Evolutionary conservation across 1,140 invertebrate species (phyloP).

Genomic region (Drosophila repletoides): DNA sequence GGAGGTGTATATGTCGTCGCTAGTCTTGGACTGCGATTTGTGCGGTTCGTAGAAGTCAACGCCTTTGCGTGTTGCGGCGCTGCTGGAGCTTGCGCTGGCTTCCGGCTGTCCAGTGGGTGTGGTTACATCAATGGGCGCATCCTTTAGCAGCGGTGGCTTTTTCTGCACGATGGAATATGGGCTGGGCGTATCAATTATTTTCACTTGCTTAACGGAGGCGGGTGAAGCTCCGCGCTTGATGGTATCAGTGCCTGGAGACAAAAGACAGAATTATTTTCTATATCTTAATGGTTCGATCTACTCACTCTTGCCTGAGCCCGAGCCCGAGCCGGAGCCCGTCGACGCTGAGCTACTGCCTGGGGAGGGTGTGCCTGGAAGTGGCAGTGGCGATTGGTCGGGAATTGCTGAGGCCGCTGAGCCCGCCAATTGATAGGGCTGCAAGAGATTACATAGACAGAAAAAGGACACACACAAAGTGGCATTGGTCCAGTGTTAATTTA

Average conservation of each 20-base stretch:
- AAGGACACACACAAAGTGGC: not conserved
- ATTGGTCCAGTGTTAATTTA: slow-evolving; percentile 15
- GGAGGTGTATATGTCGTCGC: slow-evolving; percentile 50
- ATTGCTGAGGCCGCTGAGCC: slow-evolving; percentile 82
- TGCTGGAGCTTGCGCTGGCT: slow-evolving; percentile 11
- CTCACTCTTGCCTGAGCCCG: slow-evolving; percentile 78
- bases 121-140: slow-evolving; percentile 54
- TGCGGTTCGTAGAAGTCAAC: slow-evolving; percentile 78
- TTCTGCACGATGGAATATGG: slow-evolving; percentile 73
- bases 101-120: slow-evolving; percentile 56
- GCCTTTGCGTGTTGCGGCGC: slow-evolving; percentile 44
- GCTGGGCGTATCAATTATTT: slow-evolving; percentile 75
- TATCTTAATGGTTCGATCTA: not conserved
- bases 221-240: slow-evolving; percentile 82
- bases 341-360: slow-evolving; percentile 82
- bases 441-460: slow-evolving; percentile 30
- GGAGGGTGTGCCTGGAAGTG: slow-evolving; percentile 83
- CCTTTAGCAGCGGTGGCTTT: slow-evolving; percentile 67
- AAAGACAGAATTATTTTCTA: not conserved
- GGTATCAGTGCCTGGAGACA: slow-evolving; percentile 77
- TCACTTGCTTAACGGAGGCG: slow-evolving; percentile 75
- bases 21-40: slow-evolving; percentile 58
- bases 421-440: slow-evolving; percentile 82
- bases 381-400: slow-evolving; percentile 82
- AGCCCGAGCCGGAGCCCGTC: slow-evolving; percentile 79